These are phyloP conservation scores for Eupithecia dodoneata DNA, from an alignment of 2,888 invertebrate genomes.

Conservation along the genomic window DNA sequence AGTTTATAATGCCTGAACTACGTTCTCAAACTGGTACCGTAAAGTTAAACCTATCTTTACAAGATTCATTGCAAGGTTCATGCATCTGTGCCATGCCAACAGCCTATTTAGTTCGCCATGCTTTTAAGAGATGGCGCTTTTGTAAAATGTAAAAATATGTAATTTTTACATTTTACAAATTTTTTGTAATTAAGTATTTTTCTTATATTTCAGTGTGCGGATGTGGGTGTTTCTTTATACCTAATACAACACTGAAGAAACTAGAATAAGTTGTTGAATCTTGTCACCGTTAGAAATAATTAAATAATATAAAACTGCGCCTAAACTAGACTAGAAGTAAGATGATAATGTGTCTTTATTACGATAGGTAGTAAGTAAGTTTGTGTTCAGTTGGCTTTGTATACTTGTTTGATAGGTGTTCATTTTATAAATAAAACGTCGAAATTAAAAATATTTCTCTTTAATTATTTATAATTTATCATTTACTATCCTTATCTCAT, in stretches of 20 bases:
- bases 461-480: conserved; percentile 80
- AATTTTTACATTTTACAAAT: too few relatives aligned
- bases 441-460: conserved; percentile 76
- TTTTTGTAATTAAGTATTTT: too few relatives aligned
- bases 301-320: neutral
- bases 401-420: neutral
- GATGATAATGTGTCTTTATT: neutral
- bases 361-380: neutral
- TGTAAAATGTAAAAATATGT: neutral
- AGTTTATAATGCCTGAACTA: neutral
- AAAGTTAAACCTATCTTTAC: conserved; percentile 15
- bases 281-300: neutral
- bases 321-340: neutral
- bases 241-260: conserved; percentile 77
- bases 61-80: neutral
- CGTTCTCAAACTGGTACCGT: neutral
- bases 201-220: conserved; percentile 69
- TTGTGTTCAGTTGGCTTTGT: neutral
- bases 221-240: conserved; percentile 67
- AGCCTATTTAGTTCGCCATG: neutral
- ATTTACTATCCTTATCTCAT: conserved; percentile 70
- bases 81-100: neutral
- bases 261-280: conserved; percentile 39
- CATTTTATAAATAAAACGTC: conserved; percentile 43
- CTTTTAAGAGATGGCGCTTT: conserved; percentile 21